These are phyloP conservation scores for Rhinatrema bivittatum DNA, from an alignment of 2,797 vertebrate genomes.

Conservation along the genomic window DNA sequence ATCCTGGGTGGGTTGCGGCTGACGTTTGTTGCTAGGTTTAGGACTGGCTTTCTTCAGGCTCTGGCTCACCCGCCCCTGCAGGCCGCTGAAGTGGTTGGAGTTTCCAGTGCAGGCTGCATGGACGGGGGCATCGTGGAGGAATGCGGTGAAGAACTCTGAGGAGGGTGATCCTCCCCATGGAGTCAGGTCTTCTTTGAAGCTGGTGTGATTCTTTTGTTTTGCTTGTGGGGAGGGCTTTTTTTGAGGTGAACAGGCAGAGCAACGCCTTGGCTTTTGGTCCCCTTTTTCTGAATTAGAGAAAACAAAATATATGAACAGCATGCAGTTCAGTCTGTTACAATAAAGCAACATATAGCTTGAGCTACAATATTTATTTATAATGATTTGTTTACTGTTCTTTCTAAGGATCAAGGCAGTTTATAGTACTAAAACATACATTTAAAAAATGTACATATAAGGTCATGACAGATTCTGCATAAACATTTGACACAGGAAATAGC, in stretches of 20 bases:
- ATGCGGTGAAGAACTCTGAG: slow-evolving; percentile 47
- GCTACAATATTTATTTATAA: no score
- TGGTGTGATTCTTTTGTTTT: not conserved
- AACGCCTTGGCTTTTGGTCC: not conserved
- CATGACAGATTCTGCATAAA: no score
- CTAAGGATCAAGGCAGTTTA: no score
- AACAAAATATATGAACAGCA: not conserved
- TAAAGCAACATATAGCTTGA: no score
- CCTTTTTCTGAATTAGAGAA: not conserved
- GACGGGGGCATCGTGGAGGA: slow-evolving; percentile 10
- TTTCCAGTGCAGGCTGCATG: not conserved
- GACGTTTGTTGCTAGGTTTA: not conserved
- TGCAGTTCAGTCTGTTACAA: no score
- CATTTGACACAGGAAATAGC: no score
- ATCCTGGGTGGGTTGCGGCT: no score
- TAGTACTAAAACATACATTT: no score
- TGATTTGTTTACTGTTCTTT: no score
- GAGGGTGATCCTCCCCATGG: slow-evolving; percentile 48
- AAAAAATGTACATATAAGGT: no score
- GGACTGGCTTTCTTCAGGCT: no score
- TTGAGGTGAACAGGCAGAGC: slow-evolving; percentile 2
- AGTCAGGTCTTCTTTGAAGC: slow-evolving; percentile 13
- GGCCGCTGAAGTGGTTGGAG: not conserved
- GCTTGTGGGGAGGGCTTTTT: not conserved
- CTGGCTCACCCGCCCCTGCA: not conserved